Base-by-base conservation (phyloP, 23 tunicate genomes). In the Styela clava region DNA sequence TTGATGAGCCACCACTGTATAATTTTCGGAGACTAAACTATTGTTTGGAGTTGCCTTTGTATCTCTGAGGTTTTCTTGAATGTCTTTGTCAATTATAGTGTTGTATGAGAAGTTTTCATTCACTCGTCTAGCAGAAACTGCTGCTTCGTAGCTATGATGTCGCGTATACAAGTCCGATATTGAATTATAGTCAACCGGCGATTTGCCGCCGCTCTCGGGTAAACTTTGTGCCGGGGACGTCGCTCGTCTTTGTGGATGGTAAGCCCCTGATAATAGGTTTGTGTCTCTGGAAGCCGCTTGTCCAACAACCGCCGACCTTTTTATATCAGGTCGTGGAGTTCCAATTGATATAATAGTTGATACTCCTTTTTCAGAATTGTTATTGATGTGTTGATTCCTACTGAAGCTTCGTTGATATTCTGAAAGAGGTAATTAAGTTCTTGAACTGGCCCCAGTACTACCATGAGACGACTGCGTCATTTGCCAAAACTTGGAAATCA, bases 211-310 rank as follows among this genome's bases (percentile, higher is more conserved):
- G 2, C 22, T 18, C 16, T 67, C 71, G 16, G 71, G 71, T 67
- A 67, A 24, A 22, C 71, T 67, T 67, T 67, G 71, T 29, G 71
- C 71, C 71, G 71, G 71, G 1, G 71, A 67, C 18, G 71, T 67
- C 71, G 71, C 71, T 19, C 71, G 30, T 21, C 71, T 27, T 29
- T 67, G 71, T 29, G 71, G 24, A 0, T 25, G 31, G 22, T 67
- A 67, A 27, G 30, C 32, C 30, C 71, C 71, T 25, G 31, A 27
- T 27, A 29, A 25, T 0, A 67, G 71, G 2, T 29, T 1, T 29
- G 30, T 18, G 31, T 67, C 71, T 67, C 71, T 27, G 19, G 32
- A 16, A 27, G 22, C 71, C 71, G 71, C 71, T 21, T 67, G 71
- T 18, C 71, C 71, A 22, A 67, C 71, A 18, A 67, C 71, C 16